Conservation (phyloP, 2,888 invertebrate genomes). For the Limulus polyphemus region DNA sequence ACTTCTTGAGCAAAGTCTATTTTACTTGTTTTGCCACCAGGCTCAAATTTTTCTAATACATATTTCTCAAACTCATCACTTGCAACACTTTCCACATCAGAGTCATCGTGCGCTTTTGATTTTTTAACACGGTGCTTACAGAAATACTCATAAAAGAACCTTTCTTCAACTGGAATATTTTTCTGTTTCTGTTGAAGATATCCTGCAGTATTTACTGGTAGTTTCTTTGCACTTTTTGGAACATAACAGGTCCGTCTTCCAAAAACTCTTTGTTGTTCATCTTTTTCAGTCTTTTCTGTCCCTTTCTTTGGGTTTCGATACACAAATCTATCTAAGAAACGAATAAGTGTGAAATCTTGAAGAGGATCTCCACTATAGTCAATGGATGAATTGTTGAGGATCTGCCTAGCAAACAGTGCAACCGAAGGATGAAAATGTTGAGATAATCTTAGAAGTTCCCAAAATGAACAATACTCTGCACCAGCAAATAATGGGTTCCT, state of each 20-base stretch:
- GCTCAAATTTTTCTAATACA: conserved; percentile 45
- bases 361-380: conserved; percentile 85
- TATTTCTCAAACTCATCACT: conserved; percentile 59
- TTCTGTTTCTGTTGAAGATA: conserved; percentile 26
- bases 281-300: conserved; percentile 5
- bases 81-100: conserved; percentile 56
- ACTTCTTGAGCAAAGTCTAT: conserved; percentile 49
- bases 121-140: conserved; percentile 17
- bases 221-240: conserved; percentile 47
- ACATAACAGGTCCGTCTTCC: conserved; percentile 40
- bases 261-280: conserved; percentile 23
- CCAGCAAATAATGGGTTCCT: conserved; percentile 78
- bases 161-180: conserved; percentile 75
- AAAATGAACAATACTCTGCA: conserved; percentile 54
- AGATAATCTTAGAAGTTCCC: conserved; percentile 59
- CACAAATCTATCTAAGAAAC: conserved; percentile 88
- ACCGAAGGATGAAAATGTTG: conserved; percentile 85
- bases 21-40: conserved; percentile 39
- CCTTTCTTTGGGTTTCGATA: conserved; percentile 64
- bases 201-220: conserved; percentile 11
- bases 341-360: conserved; percentile 74
- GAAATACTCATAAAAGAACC: conserved; percentile 58
- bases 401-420: conserved; percentile 65
- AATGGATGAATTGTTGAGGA: conserved; percentile 51
- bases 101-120: conserved; percentile 45